Percentiles rank a stretch among this genome's conserved stretches.
phyloP scores from a whole-genome alignment of 2,797 vertebrate genomes.

The Falco rusticolus region DNA sequence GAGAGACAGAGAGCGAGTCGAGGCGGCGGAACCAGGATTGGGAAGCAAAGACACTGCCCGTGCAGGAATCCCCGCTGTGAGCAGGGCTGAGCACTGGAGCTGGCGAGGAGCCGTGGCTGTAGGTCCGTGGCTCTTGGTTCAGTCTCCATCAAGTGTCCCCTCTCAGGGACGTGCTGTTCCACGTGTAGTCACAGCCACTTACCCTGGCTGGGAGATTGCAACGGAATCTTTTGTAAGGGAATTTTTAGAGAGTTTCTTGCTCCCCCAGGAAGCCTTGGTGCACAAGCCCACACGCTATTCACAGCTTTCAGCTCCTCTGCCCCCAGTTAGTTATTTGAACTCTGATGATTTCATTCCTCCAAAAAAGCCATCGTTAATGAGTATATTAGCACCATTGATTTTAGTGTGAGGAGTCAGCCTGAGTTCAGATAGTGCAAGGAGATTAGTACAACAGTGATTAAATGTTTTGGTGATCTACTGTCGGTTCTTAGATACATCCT shows the following conservation, averaged over 20 bases:
- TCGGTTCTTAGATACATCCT: neutral
- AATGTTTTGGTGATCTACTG: constrained; percentile 7
- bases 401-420: neutral
- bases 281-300: neutral
- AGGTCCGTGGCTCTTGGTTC: neutral
- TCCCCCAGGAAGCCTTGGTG: neutral
- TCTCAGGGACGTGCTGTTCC: neutral
- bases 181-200: fast-evolving
- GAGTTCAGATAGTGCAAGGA: neutral
- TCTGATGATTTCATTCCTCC: neutral
- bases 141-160: neutral
- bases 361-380: neutral
- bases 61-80: neutral
- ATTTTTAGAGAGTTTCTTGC: neutral
- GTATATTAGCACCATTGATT: constrained; percentile 28
- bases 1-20: fast-evolving
- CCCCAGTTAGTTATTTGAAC: neutral
- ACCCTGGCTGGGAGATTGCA: fast-evolving
- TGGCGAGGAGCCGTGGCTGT: neutral
- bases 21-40: neutral
- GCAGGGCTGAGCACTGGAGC: fast-evolving
- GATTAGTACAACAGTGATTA: constrained; percentile 54
- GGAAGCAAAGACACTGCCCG: fast-evolving
- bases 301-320: neutral
- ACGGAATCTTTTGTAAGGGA: neutral